Percentiles rank a stretch among this genome's conserved stretches.
Evolutionary conservation across 2,797 vertebrate genomes (phyloP).

Genomic region (Thamnophis elegans): DNA sequence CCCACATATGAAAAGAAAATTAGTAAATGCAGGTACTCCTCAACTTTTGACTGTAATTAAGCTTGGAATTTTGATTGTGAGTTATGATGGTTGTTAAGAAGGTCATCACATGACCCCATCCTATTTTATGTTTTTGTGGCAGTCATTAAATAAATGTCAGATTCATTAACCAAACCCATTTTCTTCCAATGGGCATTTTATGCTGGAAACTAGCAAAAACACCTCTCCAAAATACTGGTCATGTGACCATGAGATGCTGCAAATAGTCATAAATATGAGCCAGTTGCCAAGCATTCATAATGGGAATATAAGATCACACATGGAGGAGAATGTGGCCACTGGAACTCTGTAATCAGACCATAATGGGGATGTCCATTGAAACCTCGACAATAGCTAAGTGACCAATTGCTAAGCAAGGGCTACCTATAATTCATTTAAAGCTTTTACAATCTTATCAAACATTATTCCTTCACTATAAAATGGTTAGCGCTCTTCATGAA

Average conservation of each 20-base stretch:
- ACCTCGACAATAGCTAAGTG: background rate
- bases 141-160: background rate
- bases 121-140: background rate
- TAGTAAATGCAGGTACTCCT: background rate
- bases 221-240: background rate
- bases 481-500: background rate
- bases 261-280: background rate
- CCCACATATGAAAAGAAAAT: background rate
- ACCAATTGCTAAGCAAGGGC: background rate
- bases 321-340: background rate
- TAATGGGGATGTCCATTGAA: background rate
- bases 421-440: background rate
- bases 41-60: background rate
- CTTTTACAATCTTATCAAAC: background rate
- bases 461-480: background rate
- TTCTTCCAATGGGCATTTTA: background rate
- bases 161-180: background rate
- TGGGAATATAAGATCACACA: background rate
- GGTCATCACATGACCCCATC: background rate
- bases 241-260: background rate
- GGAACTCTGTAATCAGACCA: background rate
- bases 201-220: background rate
- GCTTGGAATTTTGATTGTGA: background rate
- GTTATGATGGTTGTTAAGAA: background rate
- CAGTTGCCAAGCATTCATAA: background rate